phyloP scores from a whole-genome alignment of 2,113 vertebrate genomes.

The Crypturellus undulatus region DNA sequence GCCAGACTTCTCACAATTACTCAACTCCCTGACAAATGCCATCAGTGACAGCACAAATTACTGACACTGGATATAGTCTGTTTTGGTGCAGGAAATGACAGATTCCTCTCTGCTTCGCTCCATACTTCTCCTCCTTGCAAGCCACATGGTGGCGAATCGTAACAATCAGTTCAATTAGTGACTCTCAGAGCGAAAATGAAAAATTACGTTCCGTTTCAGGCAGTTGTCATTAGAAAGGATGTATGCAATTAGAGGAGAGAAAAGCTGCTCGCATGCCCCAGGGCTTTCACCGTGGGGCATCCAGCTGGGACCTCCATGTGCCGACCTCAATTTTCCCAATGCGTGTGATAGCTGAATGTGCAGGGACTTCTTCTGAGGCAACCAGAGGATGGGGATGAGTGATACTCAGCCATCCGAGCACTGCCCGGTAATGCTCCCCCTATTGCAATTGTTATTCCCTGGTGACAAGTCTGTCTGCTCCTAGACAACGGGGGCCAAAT shows the following conservation, averaged over 20 bases:
- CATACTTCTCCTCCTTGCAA: not conserved
- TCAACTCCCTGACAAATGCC: not conserved
- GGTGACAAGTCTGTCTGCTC: slow-evolving; percentile 10
- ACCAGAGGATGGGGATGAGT: not conserved
- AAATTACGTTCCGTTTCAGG: not conserved
- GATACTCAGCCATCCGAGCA: not conserved
- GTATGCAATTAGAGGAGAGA: not conserved
- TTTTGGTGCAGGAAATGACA: accelerated
- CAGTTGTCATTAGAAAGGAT: not conserved
- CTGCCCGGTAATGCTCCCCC: not conserved
- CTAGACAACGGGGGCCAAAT: not conserved
- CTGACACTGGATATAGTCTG: not conserved
- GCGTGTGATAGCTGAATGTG: accelerated
- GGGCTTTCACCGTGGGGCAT: not conserved
- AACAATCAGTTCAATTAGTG: not conserved
- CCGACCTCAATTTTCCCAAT: not conserved
- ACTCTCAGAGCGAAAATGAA: not conserved
- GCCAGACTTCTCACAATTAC: not conserved
- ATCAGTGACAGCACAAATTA: not conserved
- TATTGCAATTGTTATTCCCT: not conserved
- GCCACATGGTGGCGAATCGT: not conserved
- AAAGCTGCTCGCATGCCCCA: not conserved
- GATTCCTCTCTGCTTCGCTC: not conserved
- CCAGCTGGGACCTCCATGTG: not conserved
- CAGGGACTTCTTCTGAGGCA: not conserved